These are phyloP conservation scores for Pristiophorus japonicus DNA, from an alignment of 2,113 vertebrate species.

Conservation along the genomic window DNA sequence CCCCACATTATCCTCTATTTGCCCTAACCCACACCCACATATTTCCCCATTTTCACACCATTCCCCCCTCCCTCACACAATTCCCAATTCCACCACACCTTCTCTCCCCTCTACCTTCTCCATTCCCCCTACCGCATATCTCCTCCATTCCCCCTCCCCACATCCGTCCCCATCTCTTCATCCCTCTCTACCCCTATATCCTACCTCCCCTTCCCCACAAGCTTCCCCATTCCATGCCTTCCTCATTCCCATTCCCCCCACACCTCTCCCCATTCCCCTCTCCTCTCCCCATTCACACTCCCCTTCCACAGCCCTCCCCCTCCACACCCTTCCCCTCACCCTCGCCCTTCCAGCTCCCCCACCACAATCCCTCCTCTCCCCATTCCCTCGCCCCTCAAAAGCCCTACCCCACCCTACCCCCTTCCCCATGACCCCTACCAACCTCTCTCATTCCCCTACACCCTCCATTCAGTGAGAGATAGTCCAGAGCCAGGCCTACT, in stretches of 20 bases:
- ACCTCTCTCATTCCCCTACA: too few relatives aligned
- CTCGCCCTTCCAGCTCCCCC: not conserved
- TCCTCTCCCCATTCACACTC: too few relatives aligned
- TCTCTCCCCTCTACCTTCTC: too few relatives aligned
- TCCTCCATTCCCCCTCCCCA: slow-evolving; percentile 38
- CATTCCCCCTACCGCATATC: too few relatives aligned
- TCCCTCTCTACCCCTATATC: not conserved
- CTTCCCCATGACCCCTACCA: too few relatives aligned
- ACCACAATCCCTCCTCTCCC: not conserved
- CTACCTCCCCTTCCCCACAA: not conserved
- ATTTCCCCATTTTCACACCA: not conserved
- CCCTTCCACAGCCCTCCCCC: too few relatives aligned
- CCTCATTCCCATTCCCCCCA: too few relatives aligned
- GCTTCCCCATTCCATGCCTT: not conserved
- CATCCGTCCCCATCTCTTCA: slow-evolving; percentile 42
- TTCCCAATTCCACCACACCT: too few relatives aligned
- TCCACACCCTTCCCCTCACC: not conserved
- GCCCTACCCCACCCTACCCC: too few relatives aligned
- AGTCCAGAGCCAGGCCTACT: too few relatives aligned
- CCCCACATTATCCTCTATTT: too few relatives aligned
- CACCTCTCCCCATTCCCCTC: not conserved
- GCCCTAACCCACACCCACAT: not conserved
- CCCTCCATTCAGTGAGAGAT: too few relatives aligned
- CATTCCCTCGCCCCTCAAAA: not conserved
- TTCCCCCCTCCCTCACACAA: not conserved